Conservation (phyloP, 2,113 vertebrate genomes). For the Oncorhynchus masou region DNA sequence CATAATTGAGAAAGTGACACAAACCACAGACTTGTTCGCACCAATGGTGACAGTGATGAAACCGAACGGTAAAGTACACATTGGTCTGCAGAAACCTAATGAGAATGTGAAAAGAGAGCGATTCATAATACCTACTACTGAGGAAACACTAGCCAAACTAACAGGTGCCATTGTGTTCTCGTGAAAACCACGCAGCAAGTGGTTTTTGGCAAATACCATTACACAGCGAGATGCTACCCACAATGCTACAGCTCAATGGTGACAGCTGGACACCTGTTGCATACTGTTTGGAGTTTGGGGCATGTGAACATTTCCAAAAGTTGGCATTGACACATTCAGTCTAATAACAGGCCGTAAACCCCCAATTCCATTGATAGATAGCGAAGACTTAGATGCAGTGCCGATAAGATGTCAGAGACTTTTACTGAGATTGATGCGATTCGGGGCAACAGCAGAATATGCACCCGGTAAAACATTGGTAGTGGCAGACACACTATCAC, state of each 20-base stretch:
- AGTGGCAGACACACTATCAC: conserved; percentile 14
- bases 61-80: too few relatives aligned
- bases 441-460: conserved; percentile 7
- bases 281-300: conserved; percentile 19
- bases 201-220: conserved; percentile 61
- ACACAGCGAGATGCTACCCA: conserved; percentile 30
- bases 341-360: conserved; percentile 40
- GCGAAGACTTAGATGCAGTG: conserved; percentile 31
- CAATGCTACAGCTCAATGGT: conserved; percentile 58
- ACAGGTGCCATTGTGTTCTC: conserved; percentile 45
- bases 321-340: conserved; percentile 47
- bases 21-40: conserved; percentile 20
- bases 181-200: conserved; percentile 38
- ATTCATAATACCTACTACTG: too few relatives aligned
- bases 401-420: conserved; percentile 9
- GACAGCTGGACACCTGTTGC: conserved; percentile 61
- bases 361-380: conserved; percentile 46
- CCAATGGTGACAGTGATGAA: conserved; percentile 1
- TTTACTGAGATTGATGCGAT: conserved; percentile 7
- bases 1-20: conserved; percentile 7
- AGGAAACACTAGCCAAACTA: conserved; percentile 33
- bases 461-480: conserved; percentile 12
- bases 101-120: too few relatives aligned
- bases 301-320: conserved; percentile 49
- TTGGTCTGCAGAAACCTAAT: too few relatives aligned